Evolutionary conservation across 2,888 invertebrate species (phyloP).

Genomic region (Brachycybe producta): DNA sequence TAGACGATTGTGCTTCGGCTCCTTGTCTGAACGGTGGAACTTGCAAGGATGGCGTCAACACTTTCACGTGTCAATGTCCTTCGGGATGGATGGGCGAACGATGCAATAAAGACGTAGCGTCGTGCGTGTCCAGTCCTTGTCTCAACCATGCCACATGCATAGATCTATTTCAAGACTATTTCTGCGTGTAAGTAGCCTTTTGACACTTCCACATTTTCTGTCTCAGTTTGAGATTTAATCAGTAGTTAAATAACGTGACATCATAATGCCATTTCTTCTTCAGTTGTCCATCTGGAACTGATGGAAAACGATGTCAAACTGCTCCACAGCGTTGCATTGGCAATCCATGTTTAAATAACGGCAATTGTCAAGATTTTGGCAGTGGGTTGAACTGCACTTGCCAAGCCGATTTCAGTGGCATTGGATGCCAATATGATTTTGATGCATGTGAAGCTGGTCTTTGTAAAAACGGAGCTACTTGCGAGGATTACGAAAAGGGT

Average conservation of each 20-base stretch:
- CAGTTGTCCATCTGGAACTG: constrained; percentile 84
- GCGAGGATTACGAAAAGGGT: constrained; percentile 64
- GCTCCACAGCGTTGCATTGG: constrained; percentile 90
- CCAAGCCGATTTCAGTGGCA: constrained; percentile 66
- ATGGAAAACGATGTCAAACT: constrained; percentile 92
- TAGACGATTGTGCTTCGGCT: constrained; percentile 69
- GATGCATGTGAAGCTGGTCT: constrained; percentile 76
- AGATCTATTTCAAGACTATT: constrained; percentile 78
- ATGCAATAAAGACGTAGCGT: constrained; percentile 77
- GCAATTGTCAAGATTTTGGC: constrained; percentile 89
- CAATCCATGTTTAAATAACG: constrained; percentile 89
- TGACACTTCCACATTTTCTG: too few relatives aligned
- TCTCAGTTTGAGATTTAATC: neutral
- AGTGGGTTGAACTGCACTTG: constrained; percentile 90
- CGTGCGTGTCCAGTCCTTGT: constrained; percentile 73
- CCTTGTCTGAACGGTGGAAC: constrained; percentile 82
- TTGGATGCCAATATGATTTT: constrained; percentile 86
- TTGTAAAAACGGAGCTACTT: constrained; percentile 88
- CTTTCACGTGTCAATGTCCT: constrained; percentile 65
- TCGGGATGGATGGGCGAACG: constrained; percentile 76
- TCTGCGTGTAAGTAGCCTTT: constrained; percentile 65
- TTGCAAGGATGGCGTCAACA: constrained; percentile 72
- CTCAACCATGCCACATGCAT: constrained; percentile 86
- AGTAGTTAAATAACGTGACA: constrained; percentile 15
- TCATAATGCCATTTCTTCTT: constrained; percentile 19